Evolutionary conservation across 2,797 vertebrate species (phyloP), one percentile per base, ranked within the genome.

Genomic region (Gymnoscopelus braueri): DNA sequence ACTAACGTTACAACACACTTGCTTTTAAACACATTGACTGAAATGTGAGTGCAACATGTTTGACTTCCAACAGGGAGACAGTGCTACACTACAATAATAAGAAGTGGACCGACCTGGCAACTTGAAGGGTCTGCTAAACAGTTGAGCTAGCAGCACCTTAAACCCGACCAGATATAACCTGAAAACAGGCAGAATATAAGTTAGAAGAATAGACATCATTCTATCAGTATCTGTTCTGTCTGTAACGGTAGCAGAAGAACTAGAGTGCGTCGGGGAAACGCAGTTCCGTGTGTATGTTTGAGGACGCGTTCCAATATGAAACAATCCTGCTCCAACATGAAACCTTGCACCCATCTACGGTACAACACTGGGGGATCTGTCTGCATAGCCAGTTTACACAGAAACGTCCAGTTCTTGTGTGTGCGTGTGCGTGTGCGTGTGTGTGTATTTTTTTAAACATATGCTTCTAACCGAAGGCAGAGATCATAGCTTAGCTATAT

Each of bases 131-230:
- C 76, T 90, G 74, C 81, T 82, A 68, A 91, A 67, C 69, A 95
- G 87, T 86, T 96, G 95, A 50, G 74, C 63, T 69, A 95, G 14
- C 35, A 94, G 19, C 60, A 94, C 93, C 79, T 76, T 87, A 23
- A 93, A 26, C 19, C 90, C 95, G 15, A 90, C 79, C 60, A 89
- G 78, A 75, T 96, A 96, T 1, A 94, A 86, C 77, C 68, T 87
- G 32, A 93, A 13, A 50, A 79, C 62, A 0, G 94, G 80, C 4
- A 92, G 53, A 9, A 91, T 68, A 8, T 39, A 13, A n/a, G 62
- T 82, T 53, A 88, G 62, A 61, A 88, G 62, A 61, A 91, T 63
- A 66, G 87, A 84, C 89, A 92, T 88, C 86, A 91, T 19, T 19
- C 19, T 19, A 19, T 19, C 19, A 19, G 19, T 19, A 19, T 19